phyloP scores from a whole-genome alignment of 2,113 vertebrate genomes.

The Nothobranchius kuhntae region DNA sequence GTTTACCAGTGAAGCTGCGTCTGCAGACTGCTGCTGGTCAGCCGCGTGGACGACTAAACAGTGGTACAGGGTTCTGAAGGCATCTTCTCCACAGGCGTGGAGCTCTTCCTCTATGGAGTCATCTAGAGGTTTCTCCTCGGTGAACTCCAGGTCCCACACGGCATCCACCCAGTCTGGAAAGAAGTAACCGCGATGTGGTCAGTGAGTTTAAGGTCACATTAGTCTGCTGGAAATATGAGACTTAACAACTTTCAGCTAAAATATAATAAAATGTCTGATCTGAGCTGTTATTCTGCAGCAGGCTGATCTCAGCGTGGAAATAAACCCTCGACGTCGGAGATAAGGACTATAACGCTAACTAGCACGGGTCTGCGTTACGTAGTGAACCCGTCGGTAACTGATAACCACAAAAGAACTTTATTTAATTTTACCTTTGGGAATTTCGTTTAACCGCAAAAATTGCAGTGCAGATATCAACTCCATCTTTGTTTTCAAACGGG shows the following conservation, averaged over 20 bases:
- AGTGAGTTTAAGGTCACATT: too few species aligned
- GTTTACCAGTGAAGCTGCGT: constrained; percentile 41
- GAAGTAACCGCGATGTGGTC: background rate
- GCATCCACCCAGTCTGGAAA: constrained; percentile 85
- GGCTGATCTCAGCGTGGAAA: too few species aligned
- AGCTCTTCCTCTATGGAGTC: constrained; percentile 72
- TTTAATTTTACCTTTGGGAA: constrained; percentile 56
- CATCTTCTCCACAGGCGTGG: constrained; percentile 43
- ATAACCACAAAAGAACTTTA: too few species aligned
- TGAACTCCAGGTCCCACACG: constrained; percentile 91
- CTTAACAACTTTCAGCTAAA: too few species aligned
- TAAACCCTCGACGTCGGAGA: too few species aligned
- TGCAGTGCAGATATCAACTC: constrained; percentile 61
- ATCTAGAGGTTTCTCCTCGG: constrained; percentile 82
- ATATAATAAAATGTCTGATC: too few species aligned
- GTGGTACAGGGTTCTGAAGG: constrained; percentile 78
- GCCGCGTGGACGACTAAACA: constrained; percentile 70
- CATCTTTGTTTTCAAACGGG: constrained; percentile 72
- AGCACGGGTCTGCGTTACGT: background rate
- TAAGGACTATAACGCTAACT: too few species aligned
- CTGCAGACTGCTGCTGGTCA: constrained; percentile 45
- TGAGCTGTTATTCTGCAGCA: too few species aligned
- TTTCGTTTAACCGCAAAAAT: constrained; percentile 58
- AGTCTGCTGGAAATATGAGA: too few species aligned
- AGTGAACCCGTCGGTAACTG: background rate